These are phyloP conservation scores for Heterotis niloticus DNA, from an alignment of 2,113 vertebrate genomes.

Conservation along the genomic window DNA sequence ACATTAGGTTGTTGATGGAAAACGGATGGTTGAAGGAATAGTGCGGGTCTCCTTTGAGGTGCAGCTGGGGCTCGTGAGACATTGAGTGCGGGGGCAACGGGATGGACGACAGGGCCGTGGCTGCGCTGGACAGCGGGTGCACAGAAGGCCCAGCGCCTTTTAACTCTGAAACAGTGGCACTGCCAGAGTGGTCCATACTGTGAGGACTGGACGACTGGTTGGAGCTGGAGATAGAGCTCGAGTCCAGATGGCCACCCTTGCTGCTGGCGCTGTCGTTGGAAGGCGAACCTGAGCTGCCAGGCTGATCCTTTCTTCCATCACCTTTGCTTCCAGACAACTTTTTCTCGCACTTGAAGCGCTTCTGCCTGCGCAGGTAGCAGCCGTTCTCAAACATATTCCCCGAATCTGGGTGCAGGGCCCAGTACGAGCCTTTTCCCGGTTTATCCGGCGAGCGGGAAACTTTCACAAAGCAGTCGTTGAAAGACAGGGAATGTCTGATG, in stretches of 20 bases:
- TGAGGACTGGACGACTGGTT: conserved; percentile 68
- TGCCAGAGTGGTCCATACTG: conserved; percentile 70
- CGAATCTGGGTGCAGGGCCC: conserved; percentile 94
- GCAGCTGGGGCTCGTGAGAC: conserved; percentile 82
- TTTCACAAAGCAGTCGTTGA: conserved; percentile 98
- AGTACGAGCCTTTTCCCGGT: conserved; percentile 95
- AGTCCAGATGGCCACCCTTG: conserved; percentile 71
- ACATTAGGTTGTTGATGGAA: conserved; percentile 99
- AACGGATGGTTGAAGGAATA: conserved; percentile 98
- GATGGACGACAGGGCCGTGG: conserved; percentile 71
- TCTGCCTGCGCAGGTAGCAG: conserved; percentile 93
- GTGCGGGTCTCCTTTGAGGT: conserved; percentile 91
- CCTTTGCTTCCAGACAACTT: conserved; percentile 64
- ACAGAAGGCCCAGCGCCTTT: conserved; percentile 71
- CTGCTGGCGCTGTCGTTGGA: conserved; percentile 60
- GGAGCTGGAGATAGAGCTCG: conserved; percentile 63
- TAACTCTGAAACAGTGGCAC: conserved; percentile 63
- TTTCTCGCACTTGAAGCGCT: conserved; percentile 95
- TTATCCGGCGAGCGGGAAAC: conserved; percentile 96
- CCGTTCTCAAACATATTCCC: conserved; percentile 99
- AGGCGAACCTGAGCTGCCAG: conserved; percentile 65
- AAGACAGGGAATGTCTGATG: conserved; percentile 94
- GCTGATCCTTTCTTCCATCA: conserved; percentile 64
- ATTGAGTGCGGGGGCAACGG: conserved; percentile 75
- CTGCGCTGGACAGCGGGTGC: conserved; percentile 65